Conservation (phyloP, 2,888 invertebrate species). For the Zhengitettix transpicula region DNA sequence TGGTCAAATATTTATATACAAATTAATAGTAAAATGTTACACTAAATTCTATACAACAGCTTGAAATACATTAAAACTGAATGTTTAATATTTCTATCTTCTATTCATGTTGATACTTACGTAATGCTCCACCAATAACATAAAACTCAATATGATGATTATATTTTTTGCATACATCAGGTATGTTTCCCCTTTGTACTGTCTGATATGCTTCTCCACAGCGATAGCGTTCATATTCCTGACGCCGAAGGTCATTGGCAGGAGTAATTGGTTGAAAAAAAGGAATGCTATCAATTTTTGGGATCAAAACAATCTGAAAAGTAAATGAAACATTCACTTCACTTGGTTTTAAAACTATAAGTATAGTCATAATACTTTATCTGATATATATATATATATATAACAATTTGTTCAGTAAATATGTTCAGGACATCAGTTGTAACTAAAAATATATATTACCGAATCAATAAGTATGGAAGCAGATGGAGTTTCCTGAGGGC, state of each 20-base stretch:
- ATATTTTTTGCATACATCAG: slow-evolving; percentile 66
- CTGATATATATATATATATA: no score
- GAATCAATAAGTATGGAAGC: slow-evolving; percentile 89
- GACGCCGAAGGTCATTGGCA: slow-evolving; percentile 39
- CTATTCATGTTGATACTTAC: slow-evolving; percentile 29
- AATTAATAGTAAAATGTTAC: no score
- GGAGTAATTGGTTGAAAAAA: slow-evolving; percentile 53
- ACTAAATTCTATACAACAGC: no score
- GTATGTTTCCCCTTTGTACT: slow-evolving; percentile 41
- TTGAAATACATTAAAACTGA: no score
- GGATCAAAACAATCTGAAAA: slow-evolving; percentile 58
- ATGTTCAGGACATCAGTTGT: background rate
- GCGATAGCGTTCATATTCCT: slow-evolving; percentile 61
- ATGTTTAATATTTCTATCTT: no score
- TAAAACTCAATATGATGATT: slow-evolving; percentile 74
- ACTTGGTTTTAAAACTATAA: no score
- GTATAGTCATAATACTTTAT: no score
- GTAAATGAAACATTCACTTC: slow-evolving; percentile 1
- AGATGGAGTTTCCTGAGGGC: slow-evolving; percentile 50
- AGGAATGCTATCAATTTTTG: slow-evolving; percentile 59
- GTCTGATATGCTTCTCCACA: slow-evolving; percentile 66
- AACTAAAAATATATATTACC: slow-evolving; percentile 26
- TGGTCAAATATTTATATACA: no score
- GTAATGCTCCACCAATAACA: slow-evolving; percentile 67
- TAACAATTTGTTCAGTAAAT: background rate